phyloP scores from a whole-genome alignment of 2,888 invertebrate genomes.

The Julus scanicus region DNA sequence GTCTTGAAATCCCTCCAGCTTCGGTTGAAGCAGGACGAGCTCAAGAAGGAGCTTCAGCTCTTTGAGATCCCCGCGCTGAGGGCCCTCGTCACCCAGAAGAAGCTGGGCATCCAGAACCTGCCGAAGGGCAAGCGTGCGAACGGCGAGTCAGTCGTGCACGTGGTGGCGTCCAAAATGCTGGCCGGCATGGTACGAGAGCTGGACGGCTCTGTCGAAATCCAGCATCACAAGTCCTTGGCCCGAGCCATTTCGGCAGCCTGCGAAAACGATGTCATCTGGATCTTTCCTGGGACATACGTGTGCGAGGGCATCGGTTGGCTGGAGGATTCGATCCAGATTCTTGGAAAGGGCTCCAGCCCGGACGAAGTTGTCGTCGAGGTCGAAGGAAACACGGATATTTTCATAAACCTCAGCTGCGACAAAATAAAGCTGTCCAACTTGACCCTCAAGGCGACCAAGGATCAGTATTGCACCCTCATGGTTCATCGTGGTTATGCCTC shows the following conservation, averaged over 20 bases:
- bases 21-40: slow-evolving; percentile 59
- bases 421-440: slow-evolving; percentile 49
- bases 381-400: slow-evolving; percentile 47
- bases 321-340: slow-evolving; percentile 59
- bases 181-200: slow-evolving; percentile 52
- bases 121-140: slow-evolving; percentile 29
- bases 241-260: slow-evolving; percentile 58
- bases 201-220: background rate
- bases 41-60: slow-evolving; percentile 60
- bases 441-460: slow-evolving; percentile 34
- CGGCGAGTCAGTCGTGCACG: slow-evolving; percentile 48
- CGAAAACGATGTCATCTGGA: slow-evolving; percentile 60
- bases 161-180: slow-evolving; percentile 52
- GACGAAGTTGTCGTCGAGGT: slow-evolving; percentile 53
- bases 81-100: slow-evolving; percentile 51
- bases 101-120: slow-evolving; percentile 43
- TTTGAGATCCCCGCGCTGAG: slow-evolving; percentile 60
- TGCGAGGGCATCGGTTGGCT: slow-evolving; percentile 60
- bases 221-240: slow-evolving; percentile 55
- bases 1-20: slow-evolving; percentile 59
- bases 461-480: slow-evolving; percentile 51
- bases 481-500: slow-evolving; percentile 52
- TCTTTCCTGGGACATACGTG: slow-evolving; percentile 60
- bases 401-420: slow-evolving; percentile 50
- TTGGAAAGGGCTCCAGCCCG: slow-evolving; percentile 48